Evolutionary conservation across 2,797 vertebrate species (phyloP), one percentile per base, ranked within the genome.

Genomic region (Gila robusta): DNA sequence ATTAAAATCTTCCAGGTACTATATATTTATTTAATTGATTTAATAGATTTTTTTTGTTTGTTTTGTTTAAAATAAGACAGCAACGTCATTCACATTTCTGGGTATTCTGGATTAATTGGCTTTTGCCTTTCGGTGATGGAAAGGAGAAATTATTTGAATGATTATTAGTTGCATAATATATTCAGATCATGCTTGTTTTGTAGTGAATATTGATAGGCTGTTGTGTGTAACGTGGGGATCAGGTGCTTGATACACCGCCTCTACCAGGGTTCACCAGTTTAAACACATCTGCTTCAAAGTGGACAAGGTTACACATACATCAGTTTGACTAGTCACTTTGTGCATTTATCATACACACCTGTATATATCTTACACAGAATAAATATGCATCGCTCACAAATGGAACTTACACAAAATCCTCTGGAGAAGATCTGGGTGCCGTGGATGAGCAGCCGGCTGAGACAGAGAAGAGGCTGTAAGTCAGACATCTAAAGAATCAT

Each of bases 361-460:
- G 67, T 10, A 37, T 14, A 44, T n/a, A 44, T 14, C n/a, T 14
- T 5, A 47, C 62, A 67, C 62, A 82, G 16, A 82, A 35, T 66
- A 90, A 92, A 85, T 82, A 96, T 96, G 96, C 93, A 94, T 91
- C 89, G 39, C 88, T 91, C 89, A 44, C 87, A 93, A 82, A 92
- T 90, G 56, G 92, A 93, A 59, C 95, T 97, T 64, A 96, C 94
- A 10, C 96, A 96, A 86, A 97, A 94, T 28, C 96, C 95, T 64
- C 93, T 96, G 86, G 96, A 97, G 94, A 97, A 97, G 91, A 96
- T 95, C 32, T 97, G 97, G 97, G 96, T 96, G 28, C 96, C 96
- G 6, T 94, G 95, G 89, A 91, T 95, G 93, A 92, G 93, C 72
- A 94, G 92, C 81, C 76, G 93, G 72, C 91, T 96, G 89, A 95